These are phyloP conservation scores for Sebastiscus albofasciatus DNA, from an alignment of 2,797 vertebrate genomes.

Conservation along the genomic window DNA sequence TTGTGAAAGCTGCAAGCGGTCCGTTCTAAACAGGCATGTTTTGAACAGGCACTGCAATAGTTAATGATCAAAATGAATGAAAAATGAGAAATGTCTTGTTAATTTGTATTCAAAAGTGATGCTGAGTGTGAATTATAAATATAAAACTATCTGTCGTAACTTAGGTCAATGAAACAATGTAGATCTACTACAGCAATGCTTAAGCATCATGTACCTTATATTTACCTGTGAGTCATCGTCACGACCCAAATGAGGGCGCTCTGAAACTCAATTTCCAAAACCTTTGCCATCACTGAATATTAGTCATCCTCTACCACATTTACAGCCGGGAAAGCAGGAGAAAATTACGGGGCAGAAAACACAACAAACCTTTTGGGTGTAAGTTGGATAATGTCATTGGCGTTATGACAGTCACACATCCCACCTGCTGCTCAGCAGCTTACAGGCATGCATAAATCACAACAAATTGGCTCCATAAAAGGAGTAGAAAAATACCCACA, in stretches of 20 bases:
- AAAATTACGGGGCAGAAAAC: conserved; percentile 29
- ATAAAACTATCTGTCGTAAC: background rate
- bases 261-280: conserved; percentile 52
- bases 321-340: conserved; percentile 13
- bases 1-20: too few species aligned
- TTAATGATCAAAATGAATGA: background rate
- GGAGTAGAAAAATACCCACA: conserved; percentile 2
- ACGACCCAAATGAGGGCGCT: conserved; percentile 24
- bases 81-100: background rate
- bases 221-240: conserved; percentile 41
- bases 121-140: background rate
- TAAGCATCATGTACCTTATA: background rate
- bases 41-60: too few species aligned
- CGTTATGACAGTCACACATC: conserved; percentile 63
- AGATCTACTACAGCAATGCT: background rate
- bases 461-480: conserved; percentile 57
- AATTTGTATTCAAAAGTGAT: background rate
- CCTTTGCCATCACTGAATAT: conserved; percentile 38
- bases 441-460: conserved; percentile 73
- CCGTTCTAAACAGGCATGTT: too few species aligned
- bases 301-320: conserved; percentile 44
- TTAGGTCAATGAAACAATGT: conserved; percentile 3
- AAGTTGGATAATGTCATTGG: conserved; percentile 66
- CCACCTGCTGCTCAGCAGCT: conserved; percentile 74
- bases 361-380: conserved; percentile 45